A percentile compares a stretch with the other conserved stretches of the same genome.
phyloP scores from a whole-genome alignment of 1,140 invertebrate genomes.

The Drosophila kurseongensis region DNA sequence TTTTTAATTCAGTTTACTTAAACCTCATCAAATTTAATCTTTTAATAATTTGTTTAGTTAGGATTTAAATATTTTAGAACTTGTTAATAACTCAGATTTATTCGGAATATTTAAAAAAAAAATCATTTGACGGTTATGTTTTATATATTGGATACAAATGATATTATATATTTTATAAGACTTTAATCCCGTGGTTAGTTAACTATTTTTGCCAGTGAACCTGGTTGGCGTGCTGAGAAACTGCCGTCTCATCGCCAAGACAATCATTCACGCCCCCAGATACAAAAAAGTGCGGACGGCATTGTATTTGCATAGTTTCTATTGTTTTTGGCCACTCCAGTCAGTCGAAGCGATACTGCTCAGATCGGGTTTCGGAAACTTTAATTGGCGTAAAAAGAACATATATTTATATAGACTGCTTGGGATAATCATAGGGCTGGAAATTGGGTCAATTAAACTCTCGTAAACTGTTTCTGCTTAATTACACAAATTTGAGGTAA shows the following conservation, averaged over 20 bases:
- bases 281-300: background rate
- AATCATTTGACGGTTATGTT: no score
- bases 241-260: slow-evolving; percentile 8
- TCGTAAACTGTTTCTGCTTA: background rate
- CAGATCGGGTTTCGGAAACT: background rate
- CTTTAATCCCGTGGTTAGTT: background rate
- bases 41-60: no score
- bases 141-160: no score
- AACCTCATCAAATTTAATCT: no score
- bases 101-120: no score
- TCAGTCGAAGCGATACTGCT: background rate
- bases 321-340: slow-evolving; percentile 1
- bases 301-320: slow-evolving; percentile 10
- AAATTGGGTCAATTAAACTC: slow-evolving; percentile 8
- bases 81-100: no score
- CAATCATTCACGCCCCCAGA: slow-evolving; percentile 4
- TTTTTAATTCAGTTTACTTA: no score
- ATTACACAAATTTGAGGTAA: slow-evolving; percentile 5
- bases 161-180: no score
- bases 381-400: background rate
- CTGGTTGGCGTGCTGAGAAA: slow-evolving; percentile 24
- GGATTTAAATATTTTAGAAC: no score
- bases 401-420: background rate
- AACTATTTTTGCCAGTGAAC: slow-evolving; percentile 2
- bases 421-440: background rate